A percentile compares a stretch with the other conserved stretches of the same genome.
These are phyloP conservation scores for Pseudorhombus dupliciocellatus DNA, from an alignment of 2,113 vertebrate species.

Conservation along the genomic window DNA sequence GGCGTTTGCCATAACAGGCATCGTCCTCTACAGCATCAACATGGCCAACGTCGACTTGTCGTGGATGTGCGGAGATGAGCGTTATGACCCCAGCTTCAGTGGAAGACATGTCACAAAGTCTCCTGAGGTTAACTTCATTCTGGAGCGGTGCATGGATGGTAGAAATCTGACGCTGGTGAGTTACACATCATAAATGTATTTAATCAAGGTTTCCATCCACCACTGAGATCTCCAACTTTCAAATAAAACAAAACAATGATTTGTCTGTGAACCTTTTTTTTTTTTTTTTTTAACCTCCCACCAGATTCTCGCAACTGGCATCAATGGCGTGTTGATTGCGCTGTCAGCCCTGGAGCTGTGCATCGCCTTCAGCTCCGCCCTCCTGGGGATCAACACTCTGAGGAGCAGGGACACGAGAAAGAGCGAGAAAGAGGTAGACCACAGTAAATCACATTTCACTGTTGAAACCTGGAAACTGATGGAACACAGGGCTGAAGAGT, in stretches of 20 bases:
- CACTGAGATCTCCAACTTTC: no score
- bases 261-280: no score
- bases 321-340: conserved; percentile 58
- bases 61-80: not conserved
- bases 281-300: not conserved
- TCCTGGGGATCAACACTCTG: conserved; percentile 68
- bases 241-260: no score
- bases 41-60: rapidly evolving
- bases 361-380: conserved; percentile 53
- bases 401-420: conserved; percentile 15
- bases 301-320: conserved; percentile 31
- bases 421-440: conserved; percentile 35
- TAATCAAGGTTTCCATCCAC: no score
- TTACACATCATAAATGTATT: no score
- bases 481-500: no score
- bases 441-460: not conserved
- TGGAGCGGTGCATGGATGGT: conserved; percentile 9
- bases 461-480: not conserved
- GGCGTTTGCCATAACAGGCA: conserved; percentile 57
- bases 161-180: not conserved
- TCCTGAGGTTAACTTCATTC: rapidly evolving
- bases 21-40: conserved; percentile 57
- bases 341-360: conserved; percentile 66
- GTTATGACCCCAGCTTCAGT: rapidly evolving
- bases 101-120: rapidly evolving